phyloP scores from a whole-genome alignment of 2,888 invertebrate species.

The Coleophora flavipennella region DNA sequence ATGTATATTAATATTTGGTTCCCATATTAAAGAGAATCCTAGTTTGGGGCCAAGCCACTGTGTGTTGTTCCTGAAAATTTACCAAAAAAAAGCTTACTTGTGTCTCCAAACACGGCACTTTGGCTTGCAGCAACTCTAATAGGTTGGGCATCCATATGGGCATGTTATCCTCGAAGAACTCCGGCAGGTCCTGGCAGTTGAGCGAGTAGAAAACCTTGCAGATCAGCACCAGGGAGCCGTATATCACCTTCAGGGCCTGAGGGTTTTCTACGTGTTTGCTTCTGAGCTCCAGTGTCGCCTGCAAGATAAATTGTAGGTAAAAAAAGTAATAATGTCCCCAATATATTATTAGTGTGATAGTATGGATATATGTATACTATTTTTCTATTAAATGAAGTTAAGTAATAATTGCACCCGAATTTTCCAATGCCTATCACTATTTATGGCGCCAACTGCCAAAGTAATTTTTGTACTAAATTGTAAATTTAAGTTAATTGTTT shows the following conservation, averaged over 20 bases:
- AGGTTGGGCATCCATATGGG: conserved; percentile 94
- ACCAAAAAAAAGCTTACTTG: conserved; percentile 34
- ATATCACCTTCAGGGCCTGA: conserved; percentile 88
- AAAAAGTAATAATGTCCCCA: too few relatives aligned
- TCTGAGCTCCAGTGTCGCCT: conserved; percentile 89
- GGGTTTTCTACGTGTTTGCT: conserved; percentile 84
- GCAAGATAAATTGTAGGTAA: conserved; percentile 22
- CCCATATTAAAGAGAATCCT: too few relatives aligned
- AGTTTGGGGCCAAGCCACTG: too few relatives aligned
- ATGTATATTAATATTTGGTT: too few relatives aligned
- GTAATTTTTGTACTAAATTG: too few relatives aligned
- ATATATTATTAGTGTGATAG: too few relatives aligned
- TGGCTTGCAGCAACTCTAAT: conserved; percentile 82
- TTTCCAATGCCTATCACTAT: too few relatives aligned
- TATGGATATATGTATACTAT: too few relatives aligned
- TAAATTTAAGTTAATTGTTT: too few relatives aligned
- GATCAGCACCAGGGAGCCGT: conserved; percentile 88
- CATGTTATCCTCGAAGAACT: conserved; percentile 99
- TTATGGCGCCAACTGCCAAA: too few relatives aligned
- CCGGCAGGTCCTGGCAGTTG: conserved; percentile 98
- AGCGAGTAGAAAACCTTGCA: conserved; percentile 97
- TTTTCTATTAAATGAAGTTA: too few relatives aligned
- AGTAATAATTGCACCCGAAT: too few relatives aligned
- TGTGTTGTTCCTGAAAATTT: background rate
- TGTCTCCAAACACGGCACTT: conserved; percentile 83